Evolutionary conservation across 2,888 invertebrate genomes (phyloP).

Genomic region (Uloborus plumipes): DNA sequence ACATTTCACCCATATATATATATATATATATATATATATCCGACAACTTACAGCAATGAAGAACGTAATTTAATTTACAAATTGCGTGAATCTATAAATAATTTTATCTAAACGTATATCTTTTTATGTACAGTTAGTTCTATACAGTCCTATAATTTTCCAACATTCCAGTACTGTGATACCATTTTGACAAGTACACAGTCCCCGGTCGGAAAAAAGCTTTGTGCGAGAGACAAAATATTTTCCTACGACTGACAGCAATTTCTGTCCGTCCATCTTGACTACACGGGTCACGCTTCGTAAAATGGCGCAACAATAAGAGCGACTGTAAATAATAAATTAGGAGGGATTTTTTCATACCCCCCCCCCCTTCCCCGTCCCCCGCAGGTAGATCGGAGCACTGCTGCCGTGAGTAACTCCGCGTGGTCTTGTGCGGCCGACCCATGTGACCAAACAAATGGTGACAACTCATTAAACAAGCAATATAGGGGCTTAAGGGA

Average conservation of each 20-base stretch:
- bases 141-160: too few relatives aligned
- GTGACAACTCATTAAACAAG: constrained; percentile 63
- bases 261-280: constrained; percentile 11
- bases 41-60: too few relatives aligned
- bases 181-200: background rate
- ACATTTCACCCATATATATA: too few relatives aligned
- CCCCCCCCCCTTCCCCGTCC: constrained; percentile 10
- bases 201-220: background rate
- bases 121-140: too few relatives aligned
- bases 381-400: background rate
- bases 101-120: too few relatives aligned
- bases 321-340: constrained; percentile 52
- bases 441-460: constrained; percentile 60
- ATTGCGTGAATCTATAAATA: too few relatives aligned
- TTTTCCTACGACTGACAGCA: constrained; percentile 7
- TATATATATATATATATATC: too few relatives aligned
- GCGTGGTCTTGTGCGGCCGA: constrained; percentile 25
- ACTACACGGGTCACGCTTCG: constrained; percentile 36
- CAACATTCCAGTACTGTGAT: too few relatives aligned
- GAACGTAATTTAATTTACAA: too few relatives aligned
- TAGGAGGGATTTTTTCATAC: constrained; percentile 15
- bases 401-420: constrained; percentile 37
- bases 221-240: background rate
- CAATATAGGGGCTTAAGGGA: constrained; percentile 14
- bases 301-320: constrained; percentile 59